A percentile compares a stretch with the other conserved stretches of the same genome.
Evolutionary conservation across 2,888 invertebrate species (phyloP).

Genomic region (Scaptomyza tumidula): DNA sequence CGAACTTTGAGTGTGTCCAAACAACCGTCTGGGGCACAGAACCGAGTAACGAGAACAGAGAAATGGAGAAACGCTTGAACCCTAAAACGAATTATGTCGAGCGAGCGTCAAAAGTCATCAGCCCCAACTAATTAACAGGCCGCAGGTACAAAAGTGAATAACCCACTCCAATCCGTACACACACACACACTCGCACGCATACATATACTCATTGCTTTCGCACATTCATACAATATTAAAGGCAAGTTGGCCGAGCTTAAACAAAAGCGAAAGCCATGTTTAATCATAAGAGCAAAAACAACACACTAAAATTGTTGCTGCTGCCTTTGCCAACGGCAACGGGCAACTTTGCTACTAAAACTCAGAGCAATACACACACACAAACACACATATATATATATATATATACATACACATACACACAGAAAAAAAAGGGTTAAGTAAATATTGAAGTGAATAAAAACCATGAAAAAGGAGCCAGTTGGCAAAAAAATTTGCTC

Average conservation of each 20-base stretch:
- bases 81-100: conserved; percentile 75
- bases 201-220: conserved; percentile 1
- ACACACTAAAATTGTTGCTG: conserved; percentile 65
- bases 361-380: conserved; percentile 43
- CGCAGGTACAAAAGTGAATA: conserved; percentile 67
- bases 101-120: conserved; percentile 74
- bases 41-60: neutral
- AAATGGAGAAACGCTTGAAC: conserved; percentile 62
- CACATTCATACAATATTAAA: conserved; percentile 73
- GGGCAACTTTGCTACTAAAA: conserved; percentile 55
- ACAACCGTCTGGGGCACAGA: conserved; percentile 32
- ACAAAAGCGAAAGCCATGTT: conserved; percentile 79
- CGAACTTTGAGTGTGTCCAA: conserved; percentile 38
- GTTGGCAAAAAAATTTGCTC: conserved; percentile 44
- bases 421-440: conserved; percentile 77
- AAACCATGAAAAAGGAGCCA: conserved; percentile 73
- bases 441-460: conserved; percentile 80
- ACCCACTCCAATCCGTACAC: neutral
- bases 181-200: neutral
- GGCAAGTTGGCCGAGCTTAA: conserved; percentile 69
- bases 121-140: conserved; percentile 76
- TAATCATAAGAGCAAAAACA: conserved; percentile 80
- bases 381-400: neutral
- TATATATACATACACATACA: conserved; percentile 26
- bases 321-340: conserved; percentile 65